Evolutionary conservation across 2,797 vertebrate species (phyloP).

Genomic region (Anas bahamensis): DNA sequence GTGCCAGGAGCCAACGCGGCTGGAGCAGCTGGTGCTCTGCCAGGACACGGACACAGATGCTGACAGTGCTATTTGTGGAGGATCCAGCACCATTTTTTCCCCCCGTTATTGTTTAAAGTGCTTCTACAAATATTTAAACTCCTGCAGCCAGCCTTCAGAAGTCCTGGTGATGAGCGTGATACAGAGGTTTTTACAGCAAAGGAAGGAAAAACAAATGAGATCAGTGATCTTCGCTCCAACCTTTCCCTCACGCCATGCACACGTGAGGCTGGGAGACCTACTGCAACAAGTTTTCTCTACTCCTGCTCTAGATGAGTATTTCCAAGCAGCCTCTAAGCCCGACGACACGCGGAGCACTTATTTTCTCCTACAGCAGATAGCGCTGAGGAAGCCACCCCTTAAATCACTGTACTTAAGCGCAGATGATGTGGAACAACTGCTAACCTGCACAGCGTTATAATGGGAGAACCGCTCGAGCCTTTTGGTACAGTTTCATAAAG

Average conservation of each 20-base stretch:
- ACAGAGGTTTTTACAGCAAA: not conserved
- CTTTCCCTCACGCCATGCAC: not conserved
- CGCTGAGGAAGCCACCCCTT: not conserved
- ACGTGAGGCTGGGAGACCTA: rapidly evolving
- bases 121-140: not conserved
- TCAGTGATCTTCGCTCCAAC: not conserved
- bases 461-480: not conserved
- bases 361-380: not conserved
- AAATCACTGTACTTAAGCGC: conserved; percentile 19
- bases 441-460: not conserved
- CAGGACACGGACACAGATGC: not conserved
- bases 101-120: not conserved
- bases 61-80: not conserved
- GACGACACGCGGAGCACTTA: not conserved
- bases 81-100: not conserved
- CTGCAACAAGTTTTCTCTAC: not conserved
- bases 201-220: not conserved
- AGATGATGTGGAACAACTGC: conserved; percentile 27
- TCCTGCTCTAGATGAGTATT: not conserved
- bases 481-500: conserved; percentile 18
- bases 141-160: not conserved
- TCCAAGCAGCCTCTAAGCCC: not conserved
- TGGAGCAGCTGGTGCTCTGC: not conserved
- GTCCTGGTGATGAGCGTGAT: not conserved
- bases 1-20: not conserved